Conservation (phyloP, 2,888 invertebrate genomes). For the Ferrisia virgata region DNA sequence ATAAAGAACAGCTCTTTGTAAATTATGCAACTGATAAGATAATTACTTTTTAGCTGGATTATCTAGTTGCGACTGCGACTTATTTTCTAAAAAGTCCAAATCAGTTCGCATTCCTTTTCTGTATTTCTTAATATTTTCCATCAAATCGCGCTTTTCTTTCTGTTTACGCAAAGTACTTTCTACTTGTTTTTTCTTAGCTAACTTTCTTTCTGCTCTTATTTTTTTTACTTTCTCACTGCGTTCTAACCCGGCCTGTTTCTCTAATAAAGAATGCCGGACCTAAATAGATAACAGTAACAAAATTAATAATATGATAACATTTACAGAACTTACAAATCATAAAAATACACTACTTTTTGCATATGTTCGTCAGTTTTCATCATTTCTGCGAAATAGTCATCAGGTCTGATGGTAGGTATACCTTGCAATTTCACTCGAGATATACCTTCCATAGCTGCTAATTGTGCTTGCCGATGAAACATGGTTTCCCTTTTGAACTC, state of each 20-base stretch:
- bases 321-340: not conserved
- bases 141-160: constrained; percentile 85
- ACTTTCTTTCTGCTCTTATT: constrained; percentile 84
- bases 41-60: constrained; percentile 21
- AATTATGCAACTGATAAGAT: not conserved
- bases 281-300: constrained; percentile 48
- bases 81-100: constrained; percentile 75
- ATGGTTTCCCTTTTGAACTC: constrained; percentile 89
- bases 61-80: constrained; percentile 49
- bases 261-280: constrained; percentile 75
- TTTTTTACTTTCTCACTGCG: constrained; percentile 87
- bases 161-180: constrained; percentile 81
- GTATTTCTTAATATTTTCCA: constrained; percentile 90
- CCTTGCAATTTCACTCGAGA: constrained; percentile 71
- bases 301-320: not conserved
- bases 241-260: constrained; percentile 80
- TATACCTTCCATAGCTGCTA: constrained; percentile 78
- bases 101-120: constrained; percentile 78
- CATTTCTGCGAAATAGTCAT: constrained; percentile 99
- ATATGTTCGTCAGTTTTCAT: constrained; percentile 95
- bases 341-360: constrained; percentile 67
- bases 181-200: constrained; percentile 83
- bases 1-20: not conserved
- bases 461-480: constrained; percentile 83
- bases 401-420: constrained; percentile 79